Conservation (phyloP, 2,888 invertebrate species). For the Steromphala cineraria region DNA sequence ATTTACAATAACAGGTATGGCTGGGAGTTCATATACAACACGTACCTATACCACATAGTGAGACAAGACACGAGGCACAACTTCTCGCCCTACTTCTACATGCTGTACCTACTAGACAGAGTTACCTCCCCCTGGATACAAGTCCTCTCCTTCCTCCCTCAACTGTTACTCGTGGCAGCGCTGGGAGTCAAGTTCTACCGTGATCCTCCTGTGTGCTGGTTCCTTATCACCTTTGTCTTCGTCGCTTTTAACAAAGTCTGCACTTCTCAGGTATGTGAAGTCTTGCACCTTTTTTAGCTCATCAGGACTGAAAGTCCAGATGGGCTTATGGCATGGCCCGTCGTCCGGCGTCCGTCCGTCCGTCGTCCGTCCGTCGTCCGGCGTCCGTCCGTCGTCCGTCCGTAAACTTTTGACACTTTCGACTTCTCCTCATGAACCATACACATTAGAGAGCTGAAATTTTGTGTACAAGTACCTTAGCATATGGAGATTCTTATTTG, state of each 20-base stretch:
- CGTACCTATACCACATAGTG: conserved; percentile 91
- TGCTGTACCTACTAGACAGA: conserved; percentile 83
- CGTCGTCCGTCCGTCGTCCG: no score
- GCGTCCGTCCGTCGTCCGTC: no score
- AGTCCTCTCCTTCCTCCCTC: conserved; percentile 81
- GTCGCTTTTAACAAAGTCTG: conserved; percentile 96
- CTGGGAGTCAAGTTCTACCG: conserved; percentile 66
- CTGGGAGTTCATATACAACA: conserved; percentile 90
- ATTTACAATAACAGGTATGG: conserved; percentile 82
- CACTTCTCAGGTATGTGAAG: conserved; percentile 85
- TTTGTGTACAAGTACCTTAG: no score
- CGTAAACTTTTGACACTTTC: no score
- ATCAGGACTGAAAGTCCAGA: not conserved
- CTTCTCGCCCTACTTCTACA: conserved; percentile 96
- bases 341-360: no score
- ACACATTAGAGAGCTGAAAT: no score
- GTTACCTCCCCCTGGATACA: conserved; percentile 78
- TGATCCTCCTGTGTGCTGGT: conserved; percentile 89
- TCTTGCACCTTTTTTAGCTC: not conserved
- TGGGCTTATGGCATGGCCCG: no score
- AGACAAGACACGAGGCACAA: conserved; percentile 94
- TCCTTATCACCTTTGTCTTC: conserved; percentile 89
- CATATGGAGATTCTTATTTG: no score
- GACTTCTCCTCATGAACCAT: no score
- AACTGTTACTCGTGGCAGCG: conserved; percentile 78